Percentiles rank a stretch among this genome's conserved stretches.
phyloP scores from a whole-genome alignment of 2,113 vertebrate species.

The Proteles cristata region DNA sequence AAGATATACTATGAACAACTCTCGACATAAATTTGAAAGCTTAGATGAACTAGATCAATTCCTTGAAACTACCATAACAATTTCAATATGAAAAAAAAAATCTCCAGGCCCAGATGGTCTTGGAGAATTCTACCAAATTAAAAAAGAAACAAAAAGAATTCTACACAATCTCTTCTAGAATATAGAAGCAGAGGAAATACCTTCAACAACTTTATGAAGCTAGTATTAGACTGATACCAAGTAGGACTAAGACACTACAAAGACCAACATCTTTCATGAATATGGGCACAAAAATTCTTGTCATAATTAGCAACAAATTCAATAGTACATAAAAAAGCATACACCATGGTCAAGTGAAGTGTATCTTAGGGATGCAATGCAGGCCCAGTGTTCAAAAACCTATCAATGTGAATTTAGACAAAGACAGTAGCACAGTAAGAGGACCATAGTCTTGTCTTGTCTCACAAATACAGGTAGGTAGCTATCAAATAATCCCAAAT shows the following conservation, averaged over 20 bases:
- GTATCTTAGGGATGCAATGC: neutral
- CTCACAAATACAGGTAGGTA: neutral
- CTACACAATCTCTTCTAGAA: neutral
- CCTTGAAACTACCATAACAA: neutral
- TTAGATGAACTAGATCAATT: neutral
- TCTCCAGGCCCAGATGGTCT: neutral
- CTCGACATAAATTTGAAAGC: neutral
- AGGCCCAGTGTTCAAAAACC: neutral
- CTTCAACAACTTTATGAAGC: neutral
- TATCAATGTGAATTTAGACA: neutral
- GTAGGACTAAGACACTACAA: neutral
- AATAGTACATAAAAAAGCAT: neutral
- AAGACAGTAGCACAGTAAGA: neutral
- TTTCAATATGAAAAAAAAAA: neutral
- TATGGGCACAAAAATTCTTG: neutral
- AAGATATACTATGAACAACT: neutral
- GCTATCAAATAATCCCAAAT: neutral
- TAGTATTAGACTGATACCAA: neutral
- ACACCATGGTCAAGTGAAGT: neutral
- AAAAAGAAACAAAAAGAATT: neutral
- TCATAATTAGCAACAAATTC: neutral
- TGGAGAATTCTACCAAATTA: neutral
- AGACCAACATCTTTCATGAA: neutral
- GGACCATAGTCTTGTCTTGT: neutral
- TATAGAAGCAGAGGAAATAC: neutral